Evolutionary conservation across 2,113 vertebrate genomes (phyloP), one percentile per base, ranked within the genome.

Genomic region (Perognathus longimembris): DNA sequence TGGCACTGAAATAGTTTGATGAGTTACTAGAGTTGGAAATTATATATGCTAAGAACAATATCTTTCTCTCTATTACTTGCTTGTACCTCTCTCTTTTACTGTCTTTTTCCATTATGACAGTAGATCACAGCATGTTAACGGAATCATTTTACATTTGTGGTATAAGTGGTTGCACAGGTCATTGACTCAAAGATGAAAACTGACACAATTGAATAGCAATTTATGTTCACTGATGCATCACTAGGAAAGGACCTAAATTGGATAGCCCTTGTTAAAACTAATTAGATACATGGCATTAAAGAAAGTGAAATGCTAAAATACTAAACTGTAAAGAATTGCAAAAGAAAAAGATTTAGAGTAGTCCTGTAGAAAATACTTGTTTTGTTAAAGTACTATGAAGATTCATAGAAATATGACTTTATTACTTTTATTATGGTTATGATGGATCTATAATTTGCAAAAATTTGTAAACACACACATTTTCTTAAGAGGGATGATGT

Each of bases 191-290:
- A 90, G 82, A 79, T 85, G 74, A 95, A 92, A 93, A 50, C 73
- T 88, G 91, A 96, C 69, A 85, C 86, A 92, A 92, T 32, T 92
- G 69, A 92, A 95, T 45, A 92, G 77, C 76, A 96, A 91, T 89
- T 93, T 93, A 92, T 94, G 80, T 32, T 96, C 87, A 95, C 38
- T 73, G 93, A 92, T n/a, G 86, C 91, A 81, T 96, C 69, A 91
- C 67, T 57, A 93, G 70, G 50, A 93, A 92, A 94, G 93, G 89
- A 95, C 86, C 40, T 91, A 95, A 95, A 95, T 95, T 91, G 87
- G 69, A 79, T 59, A 93, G 32, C 18, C 42, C 95, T 94, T 95
- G 77, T 96, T 95, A 87, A 85, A 93, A 94, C 80, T 93, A 90
- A 94, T 95, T 91, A 88, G 38, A 85, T 96, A 90, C 61, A 95